Percentiles rank a stretch among this genome's conserved stretches.
These are phyloP conservation scores for Decapterus maruadsi DNA, from an alignment of 2,797 vertebrate genomes.

Conservation along the genomic window DNA sequence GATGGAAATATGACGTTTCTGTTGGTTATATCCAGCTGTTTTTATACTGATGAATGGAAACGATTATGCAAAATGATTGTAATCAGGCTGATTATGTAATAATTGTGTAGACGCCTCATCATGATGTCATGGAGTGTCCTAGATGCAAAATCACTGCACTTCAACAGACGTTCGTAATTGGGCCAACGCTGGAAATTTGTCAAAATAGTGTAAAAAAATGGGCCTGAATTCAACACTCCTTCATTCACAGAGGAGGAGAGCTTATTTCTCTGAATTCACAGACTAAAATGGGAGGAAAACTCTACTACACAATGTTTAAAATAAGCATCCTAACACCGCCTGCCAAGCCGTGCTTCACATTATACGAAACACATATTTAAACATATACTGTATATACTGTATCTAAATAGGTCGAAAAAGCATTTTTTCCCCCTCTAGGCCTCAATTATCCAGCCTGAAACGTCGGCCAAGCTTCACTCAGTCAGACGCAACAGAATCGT, in stretches of 20 bases:
- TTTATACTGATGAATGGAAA: no score
- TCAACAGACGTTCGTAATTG: no score
- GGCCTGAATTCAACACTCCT: not conserved
- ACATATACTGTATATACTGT: not conserved
- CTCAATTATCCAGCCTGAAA: slow-evolving; percentile 25
- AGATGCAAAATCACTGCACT: no score
- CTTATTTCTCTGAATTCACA: slow-evolving; percentile 13
- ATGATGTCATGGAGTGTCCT: no score
- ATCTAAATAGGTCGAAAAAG: slow-evolving; percentile 16
- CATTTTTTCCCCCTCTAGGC: not conserved
- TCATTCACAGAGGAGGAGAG: not conserved
- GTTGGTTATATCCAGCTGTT: no score
- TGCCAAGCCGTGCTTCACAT: not conserved
- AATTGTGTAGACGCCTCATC: no score
- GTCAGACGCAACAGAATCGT: slow-evolving; percentile 21
- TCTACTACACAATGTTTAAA: not conserved
- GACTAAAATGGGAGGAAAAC: not conserved
- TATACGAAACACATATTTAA: not conserved
- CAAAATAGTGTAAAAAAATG: no score
- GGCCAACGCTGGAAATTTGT: no score
- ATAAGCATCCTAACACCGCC: not conserved
- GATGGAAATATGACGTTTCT: no score
- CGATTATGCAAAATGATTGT: no score
- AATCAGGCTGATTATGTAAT: no score
- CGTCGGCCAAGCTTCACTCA: slow-evolving; percentile 30